phyloP scores from a whole-genome alignment of 1,140 invertebrate genomes.

The Nomia melanderi region DNA sequence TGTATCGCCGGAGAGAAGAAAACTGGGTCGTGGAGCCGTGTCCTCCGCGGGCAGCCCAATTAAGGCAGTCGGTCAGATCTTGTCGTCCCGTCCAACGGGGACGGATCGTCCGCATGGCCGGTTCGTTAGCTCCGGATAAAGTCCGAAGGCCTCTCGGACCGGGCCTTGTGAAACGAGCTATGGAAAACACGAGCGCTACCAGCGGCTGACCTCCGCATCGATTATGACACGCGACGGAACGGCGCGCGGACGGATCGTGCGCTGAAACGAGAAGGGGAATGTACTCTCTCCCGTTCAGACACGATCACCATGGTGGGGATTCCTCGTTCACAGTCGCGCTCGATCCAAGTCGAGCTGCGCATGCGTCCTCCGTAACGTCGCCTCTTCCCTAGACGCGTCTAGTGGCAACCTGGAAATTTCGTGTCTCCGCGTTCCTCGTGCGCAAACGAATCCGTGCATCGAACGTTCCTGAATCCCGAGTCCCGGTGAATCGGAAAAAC shows the following conservation, averaged over 20 bases:
- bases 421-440: background rate
- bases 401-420: slow-evolving; percentile 40
- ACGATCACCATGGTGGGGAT: background rate
- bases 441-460: too few relatives aligned
- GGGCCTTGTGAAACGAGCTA: slow-evolving; percentile 33
- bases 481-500: too few relatives aligned
- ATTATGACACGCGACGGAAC: slow-evolving; percentile 38
- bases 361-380: slow-evolving; percentile 46
- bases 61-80: background rate
- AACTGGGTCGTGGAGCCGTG: too few relatives aligned
- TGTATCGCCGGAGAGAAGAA: background rate
- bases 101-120: background rate
- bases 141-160: background rate
- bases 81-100: background rate
- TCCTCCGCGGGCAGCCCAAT: background rate
- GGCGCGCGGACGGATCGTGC: background rate
- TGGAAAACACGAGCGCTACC: slow-evolving; percentile 15
- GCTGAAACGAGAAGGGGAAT: slow-evolving; percentile 35
- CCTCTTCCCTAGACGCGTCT: slow-evolving; percentile 10
- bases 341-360: slow-evolving; percentile 20
- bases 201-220: slow-evolving; percentile 54
- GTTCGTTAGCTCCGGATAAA: slow-evolving; percentile 19
- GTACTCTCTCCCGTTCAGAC: background rate
- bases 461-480: too few relatives aligned
- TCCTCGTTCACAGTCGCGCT: background rate